Evolutionary conservation across 1,140 invertebrate species (phyloP).

Genomic region (Riptortus pedestris): DNA sequence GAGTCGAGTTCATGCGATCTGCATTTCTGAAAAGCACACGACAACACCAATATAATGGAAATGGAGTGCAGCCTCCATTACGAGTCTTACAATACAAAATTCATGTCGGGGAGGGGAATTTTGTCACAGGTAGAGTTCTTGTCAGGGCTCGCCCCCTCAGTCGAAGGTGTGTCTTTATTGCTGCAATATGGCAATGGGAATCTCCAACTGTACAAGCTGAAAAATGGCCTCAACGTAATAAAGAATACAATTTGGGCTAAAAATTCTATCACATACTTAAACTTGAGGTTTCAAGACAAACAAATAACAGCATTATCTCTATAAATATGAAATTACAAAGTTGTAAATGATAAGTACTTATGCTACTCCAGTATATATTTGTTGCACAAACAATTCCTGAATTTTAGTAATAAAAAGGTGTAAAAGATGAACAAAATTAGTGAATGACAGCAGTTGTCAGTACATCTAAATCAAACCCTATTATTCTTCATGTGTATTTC

Average conservation of each 20-base stretch:
- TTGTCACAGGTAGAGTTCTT: slow-evolving; percentile 61
- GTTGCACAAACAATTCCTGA: no score
- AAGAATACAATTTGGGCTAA: slow-evolving; percentile 12
- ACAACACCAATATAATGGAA: slow-evolving; percentile 25
- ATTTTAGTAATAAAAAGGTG: no score
- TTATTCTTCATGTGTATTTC: no score
- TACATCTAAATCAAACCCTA: no score
- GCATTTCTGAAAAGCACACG: slow-evolving; percentile 22
- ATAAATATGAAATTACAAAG: no score
- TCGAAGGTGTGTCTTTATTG: slow-evolving; percentile 39
- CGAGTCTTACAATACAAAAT: slow-evolving; percentile 54
- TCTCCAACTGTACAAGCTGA: slow-evolving; percentile 85
- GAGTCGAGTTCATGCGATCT: slow-evolving; percentile 17
- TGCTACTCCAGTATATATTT: no score
- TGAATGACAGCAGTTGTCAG: no score
- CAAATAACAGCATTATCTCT: no score
- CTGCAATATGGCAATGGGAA: slow-evolving; percentile 86
- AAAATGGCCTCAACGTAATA: slow-evolving; percentile 39
- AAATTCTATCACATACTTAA: slow-evolving; percentile 9
- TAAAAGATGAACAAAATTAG: no score
- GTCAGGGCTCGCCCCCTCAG: slow-evolving; percentile 37
- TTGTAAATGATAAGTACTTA: no score
- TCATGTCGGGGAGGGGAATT: slow-evolving; percentile 55
- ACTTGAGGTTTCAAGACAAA: slow-evolving; percentile 19
- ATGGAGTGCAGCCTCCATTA: neutral